Conservation (phyloP, 2,797 vertebrate genomes). For the Labeo calbasu region DNA sequence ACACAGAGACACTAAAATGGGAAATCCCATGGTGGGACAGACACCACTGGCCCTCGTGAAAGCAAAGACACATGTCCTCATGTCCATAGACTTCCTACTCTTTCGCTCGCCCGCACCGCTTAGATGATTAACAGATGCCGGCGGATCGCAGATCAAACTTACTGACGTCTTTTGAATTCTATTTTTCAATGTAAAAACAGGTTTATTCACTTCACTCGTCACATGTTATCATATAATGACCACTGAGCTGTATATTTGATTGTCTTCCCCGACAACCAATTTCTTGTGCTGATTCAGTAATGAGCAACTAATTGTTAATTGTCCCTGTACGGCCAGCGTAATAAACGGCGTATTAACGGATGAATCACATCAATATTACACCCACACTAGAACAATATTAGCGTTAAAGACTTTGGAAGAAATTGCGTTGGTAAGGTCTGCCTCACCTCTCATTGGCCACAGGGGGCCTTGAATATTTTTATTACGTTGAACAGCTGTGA, state of each 20-base stretch:
- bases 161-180: background rate
- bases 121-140: conserved; percentile 16
- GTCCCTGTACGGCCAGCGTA: background rate
- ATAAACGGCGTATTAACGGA: background rate
- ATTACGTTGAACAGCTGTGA: conserved; percentile 74
- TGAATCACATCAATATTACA: background rate
- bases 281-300: background rate
- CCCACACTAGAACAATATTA: background rate
- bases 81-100: conserved; percentile 23
- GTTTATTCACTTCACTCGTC: background rate
- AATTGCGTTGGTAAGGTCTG: conserved; percentile 35
- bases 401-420: conserved; percentile 17
- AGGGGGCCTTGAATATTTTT: conserved; percentile 72
- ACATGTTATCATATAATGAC: background rate
- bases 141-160: background rate
- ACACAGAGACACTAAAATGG: conserved; percentile 47
- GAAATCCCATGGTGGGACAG: conserved; percentile 55
- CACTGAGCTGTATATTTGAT: background rate
- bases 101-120: background rate
- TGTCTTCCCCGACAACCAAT: background rate
- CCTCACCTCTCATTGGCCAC: conserved; percentile 52
- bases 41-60: conserved; percentile 52
- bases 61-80: conserved; percentile 51
- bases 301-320: too few species aligned
- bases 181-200: background rate